Conservation (phyloP, 2,888 invertebrate genomes). For the Leptopilina drosophilae region DNA sequence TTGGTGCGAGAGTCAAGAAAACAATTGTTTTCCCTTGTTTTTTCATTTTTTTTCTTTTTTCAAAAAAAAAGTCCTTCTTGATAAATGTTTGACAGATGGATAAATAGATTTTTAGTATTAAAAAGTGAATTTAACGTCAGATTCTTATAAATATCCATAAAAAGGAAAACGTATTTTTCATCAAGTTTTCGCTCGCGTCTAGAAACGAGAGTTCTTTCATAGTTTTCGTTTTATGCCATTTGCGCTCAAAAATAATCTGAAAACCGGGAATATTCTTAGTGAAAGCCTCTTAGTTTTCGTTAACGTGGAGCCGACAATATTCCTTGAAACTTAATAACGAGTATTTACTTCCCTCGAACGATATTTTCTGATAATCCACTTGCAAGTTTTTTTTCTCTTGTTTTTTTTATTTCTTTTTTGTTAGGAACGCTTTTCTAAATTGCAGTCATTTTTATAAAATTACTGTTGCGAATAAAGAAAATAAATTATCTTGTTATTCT, state of each 20-base stretch:
- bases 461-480: neutral
- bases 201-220: conserved; percentile 30
- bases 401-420: too few species aligned
- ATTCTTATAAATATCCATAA: neutral
- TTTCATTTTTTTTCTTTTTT: too few species aligned
- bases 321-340: conserved; percentile 24
- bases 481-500: too few species aligned
- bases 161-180: conserved; percentile 22
- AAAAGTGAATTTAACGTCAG: neutral
- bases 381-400: too few species aligned
- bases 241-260: conserved; percentile 15
- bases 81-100: conserved; percentile 3
- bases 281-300: conserved; percentile 36
- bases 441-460: neutral
- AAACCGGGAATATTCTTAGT: conserved; percentile 1
- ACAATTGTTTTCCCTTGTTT: neutral
- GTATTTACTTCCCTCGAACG: conserved; percentile 31
- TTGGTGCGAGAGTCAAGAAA: neutral
- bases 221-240: conserved; percentile 6
- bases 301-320: conserved; percentile 4
- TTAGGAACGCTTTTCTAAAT: conserved; percentile 11
- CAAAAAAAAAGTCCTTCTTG: neutral
- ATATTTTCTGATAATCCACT: conserved; percentile 24
- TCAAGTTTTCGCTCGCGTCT: conserved; percentile 21
- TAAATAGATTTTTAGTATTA: conserved; percentile 1